These are phyloP conservation scores for Siniperca undulata DNA, from an alignment of 2,797 vertebrate genomes.

Conservation along the genomic window DNA sequence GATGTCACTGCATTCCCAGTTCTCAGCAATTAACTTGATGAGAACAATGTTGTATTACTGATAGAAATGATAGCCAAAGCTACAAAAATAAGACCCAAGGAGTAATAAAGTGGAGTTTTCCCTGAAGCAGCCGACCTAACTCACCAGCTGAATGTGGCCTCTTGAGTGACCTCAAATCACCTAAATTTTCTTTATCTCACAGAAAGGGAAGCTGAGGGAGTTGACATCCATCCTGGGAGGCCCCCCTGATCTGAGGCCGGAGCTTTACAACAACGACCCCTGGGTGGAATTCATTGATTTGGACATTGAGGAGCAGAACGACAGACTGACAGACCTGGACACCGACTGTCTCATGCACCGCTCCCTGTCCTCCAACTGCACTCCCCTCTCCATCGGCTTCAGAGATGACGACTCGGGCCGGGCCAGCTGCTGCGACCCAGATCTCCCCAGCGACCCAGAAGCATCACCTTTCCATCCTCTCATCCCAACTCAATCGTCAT, in stretches of 20 bases:
- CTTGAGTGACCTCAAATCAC: neutral
- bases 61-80: neutral
- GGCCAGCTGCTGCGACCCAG: constrained; percentile 95
- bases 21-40: neutral
- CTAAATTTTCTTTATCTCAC: constrained; percentile 27
- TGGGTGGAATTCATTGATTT: constrained; percentile 98
- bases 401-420: constrained; percentile 94
- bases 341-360: constrained; percentile 87
- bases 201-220: constrained; percentile 95
- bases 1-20: neutral
- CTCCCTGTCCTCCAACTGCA: constrained; percentile 77
- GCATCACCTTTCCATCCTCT: constrained; percentile 44
- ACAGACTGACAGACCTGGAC: constrained; percentile 86
- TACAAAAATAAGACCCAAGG: neutral
- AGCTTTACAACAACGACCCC: constrained; percentile 89
- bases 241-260: constrained; percentile 88
- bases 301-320: constrained; percentile 90
- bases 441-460: constrained; percentile 89
- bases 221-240: constrained; percentile 91
- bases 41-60: neutral
- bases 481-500: constrained; percentile 16
- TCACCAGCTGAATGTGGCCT: neutral
- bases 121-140: neutral
- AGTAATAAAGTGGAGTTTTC: too few species aligned
- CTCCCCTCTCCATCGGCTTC: constrained; percentile 80